Evolutionary conservation across 2,113 vertebrate genomes (phyloP), one percentile per base, ranked within the genome.

Genomic region (Saguinus imperator): DNA sequence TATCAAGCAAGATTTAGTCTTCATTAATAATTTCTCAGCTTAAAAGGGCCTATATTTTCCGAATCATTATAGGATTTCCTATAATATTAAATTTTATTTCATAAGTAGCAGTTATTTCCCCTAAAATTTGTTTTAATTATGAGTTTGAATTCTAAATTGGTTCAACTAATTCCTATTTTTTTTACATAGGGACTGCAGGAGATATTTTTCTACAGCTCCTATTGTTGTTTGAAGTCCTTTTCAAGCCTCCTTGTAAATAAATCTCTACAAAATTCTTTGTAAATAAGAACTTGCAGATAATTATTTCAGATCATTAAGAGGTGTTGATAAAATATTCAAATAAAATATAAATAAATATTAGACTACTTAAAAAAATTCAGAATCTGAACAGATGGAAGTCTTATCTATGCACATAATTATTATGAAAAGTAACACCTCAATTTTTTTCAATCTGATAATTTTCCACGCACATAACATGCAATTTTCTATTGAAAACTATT

Each of bases 281-380:
- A 76, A 43, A 76, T 32, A 93, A 48, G 6, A 0, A 0, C 45
- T 27, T n/a, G 6, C n/a, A 48, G 32, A 58, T 73, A 79, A 61
- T 82, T 55, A 48, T 8, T 82, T 1, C 29, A 66, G 37, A 73
- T 58, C 35, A 87, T 58, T 81, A 87, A 45, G n/a, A 95, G 32
- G 75, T 77, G 18, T 35, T 96, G 52, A 37, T 64, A 92, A 89
- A 94, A 76, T 77, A 52, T 0, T 0, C 72, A 75, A 88, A 45
- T 86, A 91, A 89, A 92, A 86, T 70, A 81, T 85, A 96, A 87
- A 75, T 91, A 81, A 48, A 76, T 75, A 75, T 64, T 82, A 37
- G 27, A 20, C 5, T 88, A 70, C 16, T 79, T 88, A 64, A 88
- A 79, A 68, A 76, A 73, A 80, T 43, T 11, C 48, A 96, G n/a